These are phyloP conservation scores for Proales similis DNA, from an alignment of 1,140 invertebrate species.

Conservation along the genomic window DNA sequence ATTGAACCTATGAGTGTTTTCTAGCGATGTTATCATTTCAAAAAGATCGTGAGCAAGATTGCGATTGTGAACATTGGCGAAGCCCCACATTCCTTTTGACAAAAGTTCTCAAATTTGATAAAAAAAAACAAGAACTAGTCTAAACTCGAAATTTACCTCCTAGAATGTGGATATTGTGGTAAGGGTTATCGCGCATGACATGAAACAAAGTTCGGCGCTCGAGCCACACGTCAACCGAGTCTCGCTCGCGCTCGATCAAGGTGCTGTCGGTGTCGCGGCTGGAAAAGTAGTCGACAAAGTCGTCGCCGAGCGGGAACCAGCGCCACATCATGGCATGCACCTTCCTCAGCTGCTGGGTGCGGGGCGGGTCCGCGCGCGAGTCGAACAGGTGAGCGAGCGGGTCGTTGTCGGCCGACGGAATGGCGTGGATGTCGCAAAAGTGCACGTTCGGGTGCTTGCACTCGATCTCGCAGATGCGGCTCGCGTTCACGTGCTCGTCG, in stretches of 20 bases:
- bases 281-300: neutral
- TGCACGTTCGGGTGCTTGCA: neutral
- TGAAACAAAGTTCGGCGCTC: neutral
- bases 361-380: neutral
- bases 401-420: neutral
- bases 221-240: neutral
- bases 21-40: neutral
- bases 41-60: neutral
- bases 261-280: neutral
- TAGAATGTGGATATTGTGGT: neutral
- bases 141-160: neutral
- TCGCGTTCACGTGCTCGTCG: neutral
- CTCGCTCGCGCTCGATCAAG: neutral
- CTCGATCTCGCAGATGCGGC: neutral
- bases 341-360: neutral
- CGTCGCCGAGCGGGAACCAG: neutral
- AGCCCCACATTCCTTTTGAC: neutral
- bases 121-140: neutral
- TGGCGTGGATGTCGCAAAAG: neutral
- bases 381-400: neutral
- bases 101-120: neutral
- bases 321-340: slow-evolving; percentile 2
- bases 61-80: neutral
- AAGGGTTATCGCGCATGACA: neutral
- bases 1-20: neutral